phyloP scores from a whole-genome alignment of 2,888 invertebrate species.

The Lasioglossum morio region DNA sequence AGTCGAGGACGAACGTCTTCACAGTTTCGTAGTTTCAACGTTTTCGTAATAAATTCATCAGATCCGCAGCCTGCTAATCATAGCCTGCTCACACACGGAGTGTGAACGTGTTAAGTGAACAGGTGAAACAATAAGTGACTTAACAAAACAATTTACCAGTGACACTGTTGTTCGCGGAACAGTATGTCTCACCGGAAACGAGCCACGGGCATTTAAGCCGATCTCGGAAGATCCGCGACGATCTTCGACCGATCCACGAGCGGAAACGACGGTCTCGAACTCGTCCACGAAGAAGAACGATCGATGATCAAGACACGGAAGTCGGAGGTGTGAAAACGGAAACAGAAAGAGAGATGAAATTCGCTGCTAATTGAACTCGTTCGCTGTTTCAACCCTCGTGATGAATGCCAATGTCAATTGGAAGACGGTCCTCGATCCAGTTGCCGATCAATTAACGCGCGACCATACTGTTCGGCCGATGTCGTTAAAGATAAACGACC shows the following conservation, averaged over 20 bases:
- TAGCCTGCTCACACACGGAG: neutral
- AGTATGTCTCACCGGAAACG: constrained; percentile 3
- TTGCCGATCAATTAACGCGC: constrained; percentile 28
- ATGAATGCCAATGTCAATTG: constrained; percentile 40
- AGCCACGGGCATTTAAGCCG: neutral
- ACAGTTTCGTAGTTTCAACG: neutral
- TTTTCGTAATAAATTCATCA: neutral
- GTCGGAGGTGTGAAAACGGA: neutral
- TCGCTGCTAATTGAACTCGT: constrained; percentile 23
- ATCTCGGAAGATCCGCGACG: neutral
- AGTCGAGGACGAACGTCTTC: too few species aligned
- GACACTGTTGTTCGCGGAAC: neutral
- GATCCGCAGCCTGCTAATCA: neutral
- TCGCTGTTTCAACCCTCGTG: constrained; percentile 4
- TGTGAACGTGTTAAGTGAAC: neutral
- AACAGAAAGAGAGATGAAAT: neutral
- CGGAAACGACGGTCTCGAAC: neutral
- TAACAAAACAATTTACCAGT: neutral
- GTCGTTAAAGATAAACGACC: constrained; percentile 10
- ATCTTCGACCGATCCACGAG: neutral
- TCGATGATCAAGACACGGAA: neutral
- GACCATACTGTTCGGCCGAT: constrained; percentile 5
- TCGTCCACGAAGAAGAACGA: neutral
- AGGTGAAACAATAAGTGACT: neutral
- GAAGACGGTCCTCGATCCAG: constrained; percentile 39